Evolutionary conservation across 2,888 invertebrate species (phyloP).

Genomic region (Agrochola lychnidis): DNA sequence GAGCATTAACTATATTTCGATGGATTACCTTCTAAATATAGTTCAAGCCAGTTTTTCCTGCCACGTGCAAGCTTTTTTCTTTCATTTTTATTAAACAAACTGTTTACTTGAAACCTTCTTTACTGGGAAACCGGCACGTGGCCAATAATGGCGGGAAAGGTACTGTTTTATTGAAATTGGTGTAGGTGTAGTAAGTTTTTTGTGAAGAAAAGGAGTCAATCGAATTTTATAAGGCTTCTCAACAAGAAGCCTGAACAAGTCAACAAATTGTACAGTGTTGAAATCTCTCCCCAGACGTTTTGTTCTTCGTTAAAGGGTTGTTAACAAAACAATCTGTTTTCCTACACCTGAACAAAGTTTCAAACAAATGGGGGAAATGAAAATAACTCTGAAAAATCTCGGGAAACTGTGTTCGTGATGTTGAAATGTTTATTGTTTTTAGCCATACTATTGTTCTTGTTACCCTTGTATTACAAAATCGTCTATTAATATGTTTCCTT

Average conservation of each 20-base stretch:
- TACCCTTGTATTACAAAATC: not conserved
- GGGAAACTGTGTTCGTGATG: not conserved
- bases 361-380: constrained; percentile 5
- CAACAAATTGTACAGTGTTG: constrained; percentile 10
- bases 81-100: constrained; percentile 33
- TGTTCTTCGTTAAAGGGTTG: not conserved
- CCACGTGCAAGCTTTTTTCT: constrained; percentile 33
- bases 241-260: constrained; percentile 19
- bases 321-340: not conserved
- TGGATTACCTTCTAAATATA: constrained; percentile 8
- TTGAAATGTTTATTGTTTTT: not conserved
- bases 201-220: not conserved
- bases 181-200: not conserved
- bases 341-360: constrained; percentile 11
- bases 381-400: not conserved
- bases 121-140: constrained; percentile 47
- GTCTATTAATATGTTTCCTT: not conserved
- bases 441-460: not conserved
- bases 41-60: constrained; percentile 1
- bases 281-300: constrained; percentile 9
- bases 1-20: not conserved
- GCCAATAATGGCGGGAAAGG: constrained; percentile 12
- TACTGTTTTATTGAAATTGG: constrained; percentile 7
- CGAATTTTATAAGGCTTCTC: constrained; percentile 25
- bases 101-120: not conserved